Conservation (phyloP, 2,888 invertebrate genomes). For the Papilio demoleus region DNA sequence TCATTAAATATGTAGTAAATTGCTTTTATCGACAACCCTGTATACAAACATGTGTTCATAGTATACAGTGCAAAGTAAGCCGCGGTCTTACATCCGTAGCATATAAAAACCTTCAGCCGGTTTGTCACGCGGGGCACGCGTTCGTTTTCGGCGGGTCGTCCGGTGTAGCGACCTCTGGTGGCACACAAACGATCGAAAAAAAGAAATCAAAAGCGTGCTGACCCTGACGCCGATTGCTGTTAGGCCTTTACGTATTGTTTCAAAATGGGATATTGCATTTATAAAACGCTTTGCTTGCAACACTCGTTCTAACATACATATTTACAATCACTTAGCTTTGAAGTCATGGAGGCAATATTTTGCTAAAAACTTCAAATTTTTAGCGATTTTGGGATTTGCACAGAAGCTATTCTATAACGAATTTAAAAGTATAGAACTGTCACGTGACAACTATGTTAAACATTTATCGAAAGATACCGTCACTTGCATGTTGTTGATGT, state of each 20-base stretch:
- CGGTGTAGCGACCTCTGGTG: slow-evolving; percentile 35
- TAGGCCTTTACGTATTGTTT: slow-evolving; percentile 26
- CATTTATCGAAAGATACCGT: too few species aligned
- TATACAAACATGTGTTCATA: slow-evolving; percentile 30
- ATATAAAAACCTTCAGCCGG: slow-evolving; percentile 29
- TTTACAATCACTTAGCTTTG: slow-evolving; percentile 22
- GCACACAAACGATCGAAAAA: slow-evolving; percentile 26
- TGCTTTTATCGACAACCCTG: slow-evolving; percentile 20
- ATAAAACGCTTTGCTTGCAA: slow-evolving; percentile 29
- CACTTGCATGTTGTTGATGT: too few species aligned
- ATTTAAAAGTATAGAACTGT: background rate
- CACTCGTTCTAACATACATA: slow-evolving; percentile 14
- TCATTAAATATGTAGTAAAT: background rate
- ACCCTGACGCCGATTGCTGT: slow-evolving; percentile 34
- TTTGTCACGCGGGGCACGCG: slow-evolving; percentile 35
- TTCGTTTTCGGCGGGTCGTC: slow-evolving; percentile 33
- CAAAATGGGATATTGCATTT: slow-evolving; percentile 36
- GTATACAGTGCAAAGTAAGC: slow-evolving; percentile 23
- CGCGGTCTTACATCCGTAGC: slow-evolving; percentile 18
- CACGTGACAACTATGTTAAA: too few species aligned
- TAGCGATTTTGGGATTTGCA: background rate
- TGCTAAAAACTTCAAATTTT: background rate
- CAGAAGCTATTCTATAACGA: too few species aligned
- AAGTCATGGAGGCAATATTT: background rate
- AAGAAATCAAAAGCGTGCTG: slow-evolving; percentile 38